These are phyloP conservation scores for Pogonophryne albipinna DNA, from an alignment of 2,797 vertebrate species.

Conservation along the genomic window DNA sequence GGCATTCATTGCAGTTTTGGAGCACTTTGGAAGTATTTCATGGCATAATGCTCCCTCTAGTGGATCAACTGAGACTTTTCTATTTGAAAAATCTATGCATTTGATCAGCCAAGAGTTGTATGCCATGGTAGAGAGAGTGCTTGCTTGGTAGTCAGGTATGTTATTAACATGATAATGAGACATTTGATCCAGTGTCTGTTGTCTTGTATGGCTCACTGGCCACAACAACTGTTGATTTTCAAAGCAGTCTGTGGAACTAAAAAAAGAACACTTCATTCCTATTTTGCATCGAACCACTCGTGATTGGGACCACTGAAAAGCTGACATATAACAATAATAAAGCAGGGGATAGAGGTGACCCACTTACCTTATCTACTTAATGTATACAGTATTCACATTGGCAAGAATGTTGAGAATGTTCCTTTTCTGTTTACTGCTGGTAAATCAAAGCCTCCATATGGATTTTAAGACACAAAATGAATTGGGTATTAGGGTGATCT, in stretches of 20 bases:
- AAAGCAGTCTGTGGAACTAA: too few species aligned
- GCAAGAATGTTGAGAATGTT: background rate
- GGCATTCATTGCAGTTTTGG: conserved; percentile 14
- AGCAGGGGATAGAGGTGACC: background rate
- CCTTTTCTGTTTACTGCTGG: background rate
- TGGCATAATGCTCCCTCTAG: conserved; percentile 57
- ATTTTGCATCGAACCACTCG: background rate
- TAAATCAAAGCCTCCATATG: background rate
- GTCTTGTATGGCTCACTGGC: background rate
- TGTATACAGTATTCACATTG: background rate
- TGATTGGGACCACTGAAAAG: background rate
- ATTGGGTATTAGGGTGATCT: background rate
- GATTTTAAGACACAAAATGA: conserved; percentile 5
- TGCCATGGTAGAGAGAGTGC: background rate
- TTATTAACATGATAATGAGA: background rate
- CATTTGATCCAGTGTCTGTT: conserved; percentile 8
- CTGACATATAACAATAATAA: background rate
- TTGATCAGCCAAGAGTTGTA: background rate
- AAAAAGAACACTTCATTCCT: background rate
- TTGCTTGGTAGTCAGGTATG: background rate
- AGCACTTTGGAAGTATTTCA: conserved; percentile 24
- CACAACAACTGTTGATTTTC: background rate
- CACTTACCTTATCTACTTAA: background rate
- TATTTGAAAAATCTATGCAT: conserved; percentile 6
- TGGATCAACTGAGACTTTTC: conserved; percentile 45